phyloP scores from a whole-genome alignment of 2,113 vertebrate species.

The Chloroceryle aenea region DNA sequence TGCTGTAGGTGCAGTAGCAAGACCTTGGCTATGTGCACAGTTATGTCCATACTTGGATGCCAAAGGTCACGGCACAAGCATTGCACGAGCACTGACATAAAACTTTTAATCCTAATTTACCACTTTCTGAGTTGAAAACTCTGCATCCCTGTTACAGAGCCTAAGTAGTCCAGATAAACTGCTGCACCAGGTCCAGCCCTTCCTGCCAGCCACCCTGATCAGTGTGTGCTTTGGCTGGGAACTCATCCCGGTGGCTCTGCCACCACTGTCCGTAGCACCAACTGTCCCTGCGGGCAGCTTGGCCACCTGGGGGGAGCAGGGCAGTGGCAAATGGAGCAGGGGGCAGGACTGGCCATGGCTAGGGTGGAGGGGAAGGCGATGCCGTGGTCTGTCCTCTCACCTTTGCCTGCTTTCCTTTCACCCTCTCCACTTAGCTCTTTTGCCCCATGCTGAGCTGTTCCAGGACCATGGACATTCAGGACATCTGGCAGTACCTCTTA shows the following conservation, averaged over 20 bases:
- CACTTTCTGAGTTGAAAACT: neutral
- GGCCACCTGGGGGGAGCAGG: neutral
- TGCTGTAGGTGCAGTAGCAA: neutral
- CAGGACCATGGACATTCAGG: neutral
- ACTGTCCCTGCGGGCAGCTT: neutral
- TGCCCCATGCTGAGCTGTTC: neutral
- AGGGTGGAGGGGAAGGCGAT: neutral
- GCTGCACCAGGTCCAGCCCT: neutral
- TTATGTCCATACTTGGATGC: neutral
- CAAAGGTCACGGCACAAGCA: neutral
- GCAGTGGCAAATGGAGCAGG: neutral
- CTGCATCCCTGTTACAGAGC: neutral
- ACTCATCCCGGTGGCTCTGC: neutral
- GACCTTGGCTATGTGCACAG: neutral
- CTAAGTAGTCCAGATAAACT: neutral
- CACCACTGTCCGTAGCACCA: neutral
- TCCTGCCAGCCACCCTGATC: neutral
- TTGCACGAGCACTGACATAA: neutral
- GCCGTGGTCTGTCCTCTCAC: accelerated
- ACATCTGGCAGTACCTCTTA: no score
- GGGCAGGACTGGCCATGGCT: neutral
- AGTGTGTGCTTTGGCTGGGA: neutral
- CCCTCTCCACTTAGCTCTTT: neutral
- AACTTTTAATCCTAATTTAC: neutral
- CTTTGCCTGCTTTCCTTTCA: neutral